These are phyloP conservation scores for Buteo buteo DNA, from an alignment of 2,113 vertebrate genomes.

Conservation along the genomic window DNA sequence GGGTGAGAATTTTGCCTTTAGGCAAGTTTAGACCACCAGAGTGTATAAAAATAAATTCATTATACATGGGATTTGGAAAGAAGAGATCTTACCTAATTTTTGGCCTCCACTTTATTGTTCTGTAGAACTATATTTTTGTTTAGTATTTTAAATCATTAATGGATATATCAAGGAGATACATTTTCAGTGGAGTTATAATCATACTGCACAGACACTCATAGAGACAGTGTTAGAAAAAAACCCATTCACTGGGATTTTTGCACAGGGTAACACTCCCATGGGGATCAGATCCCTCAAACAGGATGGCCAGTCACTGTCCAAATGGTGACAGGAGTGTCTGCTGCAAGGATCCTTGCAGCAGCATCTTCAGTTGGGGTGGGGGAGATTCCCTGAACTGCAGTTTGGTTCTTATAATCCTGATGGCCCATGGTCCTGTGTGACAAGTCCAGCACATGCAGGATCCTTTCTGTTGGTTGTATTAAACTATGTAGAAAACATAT, in stretches of 20 bases:
- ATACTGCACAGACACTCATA: background rate
- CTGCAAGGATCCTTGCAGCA: background rate
- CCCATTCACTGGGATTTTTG: accelerated
- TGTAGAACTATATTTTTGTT: background rate
- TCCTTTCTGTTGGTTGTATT: background rate
- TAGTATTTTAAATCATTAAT: background rate
- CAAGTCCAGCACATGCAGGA: background rate
- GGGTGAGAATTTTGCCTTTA: background rate
- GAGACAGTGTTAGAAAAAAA: background rate
- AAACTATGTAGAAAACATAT: background rate
- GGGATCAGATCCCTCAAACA: background rate
- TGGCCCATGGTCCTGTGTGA: background rate
- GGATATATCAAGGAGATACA: background rate
- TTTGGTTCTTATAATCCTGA: background rate
- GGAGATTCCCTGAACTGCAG: background rate
- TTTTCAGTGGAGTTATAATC: background rate
- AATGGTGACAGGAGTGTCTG: background rate
- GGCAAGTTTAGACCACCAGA: background rate
- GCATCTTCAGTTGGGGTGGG: background rate
- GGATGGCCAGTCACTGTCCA: background rate
- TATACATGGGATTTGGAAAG: background rate
- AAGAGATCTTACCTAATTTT: background rate
- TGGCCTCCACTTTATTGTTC: background rate
- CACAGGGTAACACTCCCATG: background rate
- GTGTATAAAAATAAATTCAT: background rate